These are phyloP conservation scores for Seladonia tumulorum DNA, from an alignment of 2,888 invertebrate species.

Conservation along the genomic window DNA sequence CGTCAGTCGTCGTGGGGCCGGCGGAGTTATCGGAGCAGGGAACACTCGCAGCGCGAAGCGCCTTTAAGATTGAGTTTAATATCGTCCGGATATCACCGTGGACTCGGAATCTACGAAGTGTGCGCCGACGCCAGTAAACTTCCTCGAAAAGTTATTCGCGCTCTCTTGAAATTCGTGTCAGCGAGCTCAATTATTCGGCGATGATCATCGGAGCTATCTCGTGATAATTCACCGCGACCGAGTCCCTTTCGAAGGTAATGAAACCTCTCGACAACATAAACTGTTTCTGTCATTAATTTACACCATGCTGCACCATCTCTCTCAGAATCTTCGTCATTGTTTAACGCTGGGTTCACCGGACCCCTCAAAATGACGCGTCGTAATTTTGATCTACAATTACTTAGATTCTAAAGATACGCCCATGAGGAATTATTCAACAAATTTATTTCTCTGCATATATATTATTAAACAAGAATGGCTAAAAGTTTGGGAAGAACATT, in stretches of 20 bases:
- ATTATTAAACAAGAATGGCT: too few relatives aligned
- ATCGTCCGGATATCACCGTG: constrained; percentile 62
- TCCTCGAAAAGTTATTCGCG: constrained; percentile 62
- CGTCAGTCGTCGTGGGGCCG: constrained; percentile 43
- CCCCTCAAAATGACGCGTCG: too few relatives aligned
- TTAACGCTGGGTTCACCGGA: too few relatives aligned
- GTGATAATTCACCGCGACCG: constrained; percentile 16
- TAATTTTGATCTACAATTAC: too few relatives aligned
- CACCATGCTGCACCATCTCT: not conserved
- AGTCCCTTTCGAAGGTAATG: not conserved
- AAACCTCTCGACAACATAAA: not conserved
- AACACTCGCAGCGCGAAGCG: constrained; percentile 62
- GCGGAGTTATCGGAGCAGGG: constrained; percentile 33
- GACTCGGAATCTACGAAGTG: constrained; percentile 50
- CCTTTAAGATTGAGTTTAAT: constrained; percentile 66
- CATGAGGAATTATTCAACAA: too few relatives aligned
- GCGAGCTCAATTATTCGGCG: constrained; percentile 57
- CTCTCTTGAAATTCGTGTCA: constrained; percentile 48
- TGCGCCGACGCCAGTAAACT: constrained; percentile 57
- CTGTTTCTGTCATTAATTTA: not conserved
- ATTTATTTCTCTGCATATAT: too few relatives aligned
- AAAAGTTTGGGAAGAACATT: too few relatives aligned
- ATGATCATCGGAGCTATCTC: constrained; percentile 27
- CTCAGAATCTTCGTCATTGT: not conserved
- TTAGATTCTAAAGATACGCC: too few relatives aligned